Percentiles rank a stretch among this genome's conserved stretches.
Conservation (phyloP, 2,113 vertebrate genomes). For the Indri indri region DNA sequence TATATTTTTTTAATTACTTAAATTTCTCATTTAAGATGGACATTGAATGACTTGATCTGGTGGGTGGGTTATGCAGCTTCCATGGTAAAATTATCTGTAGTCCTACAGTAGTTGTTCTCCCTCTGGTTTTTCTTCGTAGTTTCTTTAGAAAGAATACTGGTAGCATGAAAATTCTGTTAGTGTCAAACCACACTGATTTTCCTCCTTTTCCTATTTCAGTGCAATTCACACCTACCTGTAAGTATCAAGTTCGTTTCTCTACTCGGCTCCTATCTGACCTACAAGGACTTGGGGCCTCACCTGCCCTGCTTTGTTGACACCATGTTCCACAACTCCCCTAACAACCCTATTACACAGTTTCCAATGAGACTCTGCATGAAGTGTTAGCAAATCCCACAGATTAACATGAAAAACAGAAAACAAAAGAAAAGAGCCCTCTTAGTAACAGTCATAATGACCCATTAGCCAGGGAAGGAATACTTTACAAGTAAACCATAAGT, state of each 20-base stretch:
- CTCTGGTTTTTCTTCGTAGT: background rate
- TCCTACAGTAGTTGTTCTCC: background rate
- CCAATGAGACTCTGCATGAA: background rate
- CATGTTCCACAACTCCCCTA: background rate
- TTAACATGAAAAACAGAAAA: background rate
- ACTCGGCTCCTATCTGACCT: background rate
- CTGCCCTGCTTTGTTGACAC: background rate
- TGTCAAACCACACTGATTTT: background rate
- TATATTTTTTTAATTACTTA: background rate
- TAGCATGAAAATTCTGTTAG: background rate
- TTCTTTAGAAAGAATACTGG: background rate
- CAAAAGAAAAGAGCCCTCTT: background rate
- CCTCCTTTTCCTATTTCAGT: conserved; percentile 60
- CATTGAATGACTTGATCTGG: background rate
- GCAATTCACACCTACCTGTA: conserved; percentile 71
- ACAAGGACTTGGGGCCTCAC: background rate
- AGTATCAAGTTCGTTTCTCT: conserved; percentile 20
- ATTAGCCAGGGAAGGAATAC: background rate
- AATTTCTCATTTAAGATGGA: background rate
- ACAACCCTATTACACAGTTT: background rate
- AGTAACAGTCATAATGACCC: background rate
- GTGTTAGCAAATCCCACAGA: background rate
- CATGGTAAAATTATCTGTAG: background rate
- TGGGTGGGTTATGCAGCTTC: background rate
- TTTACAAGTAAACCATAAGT: background rate